Conservation (phyloP, 2,797 vertebrate genomes). For the Cossypha heuglini region DNA sequence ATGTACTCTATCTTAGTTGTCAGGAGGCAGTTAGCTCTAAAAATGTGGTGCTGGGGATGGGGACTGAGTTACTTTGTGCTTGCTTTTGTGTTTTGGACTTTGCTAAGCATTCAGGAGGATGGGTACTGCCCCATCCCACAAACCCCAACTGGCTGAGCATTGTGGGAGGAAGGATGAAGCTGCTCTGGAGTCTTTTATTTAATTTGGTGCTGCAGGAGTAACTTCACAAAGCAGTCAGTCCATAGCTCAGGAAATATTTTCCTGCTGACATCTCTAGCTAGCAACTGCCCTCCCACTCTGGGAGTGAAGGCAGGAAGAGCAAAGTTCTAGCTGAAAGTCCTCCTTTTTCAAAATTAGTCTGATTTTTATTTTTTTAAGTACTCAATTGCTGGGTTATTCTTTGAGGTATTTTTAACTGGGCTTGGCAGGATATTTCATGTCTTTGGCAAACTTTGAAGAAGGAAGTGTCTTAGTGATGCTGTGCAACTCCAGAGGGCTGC, state of each 20-base stretch:
- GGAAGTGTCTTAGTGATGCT: neutral
- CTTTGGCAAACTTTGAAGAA: neutral
- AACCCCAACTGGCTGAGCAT: neutral
- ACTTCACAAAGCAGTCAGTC: neutral
- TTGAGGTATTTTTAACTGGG: neutral
- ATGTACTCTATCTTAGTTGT: neutral
- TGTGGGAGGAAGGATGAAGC: neutral
- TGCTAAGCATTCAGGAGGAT: neutral
- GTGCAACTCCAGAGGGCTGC: neutral
- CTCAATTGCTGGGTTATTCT: neutral
- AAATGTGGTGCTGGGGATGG: neutral
- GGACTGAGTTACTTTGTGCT: neutral
- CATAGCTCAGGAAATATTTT: conserved; percentile 5
- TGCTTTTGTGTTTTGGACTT: neutral
- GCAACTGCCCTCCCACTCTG: neutral
- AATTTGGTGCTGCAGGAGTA: neutral
- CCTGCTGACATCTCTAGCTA: neutral
- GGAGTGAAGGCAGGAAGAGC: neutral
- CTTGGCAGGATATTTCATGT: neutral
- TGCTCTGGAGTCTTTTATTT: neutral
- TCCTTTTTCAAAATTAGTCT: neutral
- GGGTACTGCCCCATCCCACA: neutral
- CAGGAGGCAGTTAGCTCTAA: neutral
- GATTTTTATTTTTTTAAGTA: neutral
- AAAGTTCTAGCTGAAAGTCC: neutral